A percentile compares a stretch with the other conserved stretches of the same genome.
These are phyloP conservation scores for Zaprionus inermis DNA, from an alignment of 1,140 invertebrate species.

Conservation along the genomic window DNA sequence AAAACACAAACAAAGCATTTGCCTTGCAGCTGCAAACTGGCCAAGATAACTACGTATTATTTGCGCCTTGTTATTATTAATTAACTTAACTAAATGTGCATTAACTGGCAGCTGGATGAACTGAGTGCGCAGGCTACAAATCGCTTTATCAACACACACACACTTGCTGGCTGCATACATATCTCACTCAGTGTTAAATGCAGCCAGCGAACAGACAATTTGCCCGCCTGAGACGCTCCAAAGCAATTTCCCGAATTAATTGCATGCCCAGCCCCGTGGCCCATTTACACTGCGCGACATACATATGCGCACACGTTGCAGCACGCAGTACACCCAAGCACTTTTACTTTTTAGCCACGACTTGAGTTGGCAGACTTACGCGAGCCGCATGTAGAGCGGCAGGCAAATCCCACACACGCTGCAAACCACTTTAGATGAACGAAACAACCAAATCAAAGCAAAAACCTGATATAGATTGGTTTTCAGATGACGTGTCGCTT, in stretches of 20 bases:
- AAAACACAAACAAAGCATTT: neutral
- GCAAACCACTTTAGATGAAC: slow-evolving; percentile 42
- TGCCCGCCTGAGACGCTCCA: slow-evolving; percentile 28
- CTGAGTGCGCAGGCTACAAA: slow-evolving; percentile 13
- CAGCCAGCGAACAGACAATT: slow-evolving; percentile 38
- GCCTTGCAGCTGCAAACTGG: neutral
- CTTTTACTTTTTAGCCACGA: slow-evolving; percentile 65
- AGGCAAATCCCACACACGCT: slow-evolving; percentile 55
- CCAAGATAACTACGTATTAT: neutral
- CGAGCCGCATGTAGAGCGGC: slow-evolving; percentile 3
- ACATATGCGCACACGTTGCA: slow-evolving; percentile 18
- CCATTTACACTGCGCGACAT: slow-evolving; percentile 43
- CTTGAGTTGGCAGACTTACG: slow-evolving; percentile 28
- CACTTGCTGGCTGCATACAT: slow-evolving; percentile 4
- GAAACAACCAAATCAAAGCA: neutral
- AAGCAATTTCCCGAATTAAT: slow-evolving; percentile 64
- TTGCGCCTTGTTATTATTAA: neutral
- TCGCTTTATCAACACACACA: slow-evolving; percentile 24
- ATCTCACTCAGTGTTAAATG: slow-evolving; percentile 36
- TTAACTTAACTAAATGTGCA: neutral
- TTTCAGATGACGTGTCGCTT: slow-evolving; percentile 52
- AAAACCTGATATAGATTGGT: slow-evolving; percentile 64
- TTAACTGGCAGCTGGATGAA: neutral
- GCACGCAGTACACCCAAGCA: slow-evolving; percentile 38
- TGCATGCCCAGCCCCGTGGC: slow-evolving; percentile 45